Conservation (phyloP, 2,888 invertebrate species). For the Plebejus argus region DNA sequence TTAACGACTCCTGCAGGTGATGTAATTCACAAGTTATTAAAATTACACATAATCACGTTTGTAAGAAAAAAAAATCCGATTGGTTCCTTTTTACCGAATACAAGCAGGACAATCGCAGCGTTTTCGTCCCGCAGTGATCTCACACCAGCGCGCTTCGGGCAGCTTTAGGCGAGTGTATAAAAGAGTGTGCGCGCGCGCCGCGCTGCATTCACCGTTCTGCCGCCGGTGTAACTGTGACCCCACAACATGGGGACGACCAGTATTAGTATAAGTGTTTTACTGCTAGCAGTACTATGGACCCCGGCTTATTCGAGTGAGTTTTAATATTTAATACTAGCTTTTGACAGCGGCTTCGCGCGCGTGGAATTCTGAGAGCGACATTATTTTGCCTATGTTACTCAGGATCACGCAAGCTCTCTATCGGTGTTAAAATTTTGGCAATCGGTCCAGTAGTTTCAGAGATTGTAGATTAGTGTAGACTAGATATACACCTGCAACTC, state of each 20-base stretch:
- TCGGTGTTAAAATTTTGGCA: too few species aligned
- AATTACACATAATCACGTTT: too few species aligned
- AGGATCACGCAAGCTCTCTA: too few species aligned
- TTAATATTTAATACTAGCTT: conserved; percentile 36
- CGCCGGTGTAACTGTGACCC: conserved; percentile 50
- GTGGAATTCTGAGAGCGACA: too few species aligned
- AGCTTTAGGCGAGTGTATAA: not conserved
- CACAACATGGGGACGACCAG: conserved; percentile 68
- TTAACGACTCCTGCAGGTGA: too few species aligned
- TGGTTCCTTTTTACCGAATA: not conserved
- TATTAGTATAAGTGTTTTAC: conserved; percentile 70
- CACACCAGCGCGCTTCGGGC: not conserved
- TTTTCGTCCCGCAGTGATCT: not conserved
- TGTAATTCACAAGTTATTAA: too few species aligned
- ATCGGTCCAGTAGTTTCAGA: too few species aligned
- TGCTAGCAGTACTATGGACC: conserved; percentile 73
- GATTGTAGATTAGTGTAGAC: too few species aligned
- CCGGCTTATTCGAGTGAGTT: conserved; percentile 67
- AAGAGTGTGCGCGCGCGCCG: not conserved
- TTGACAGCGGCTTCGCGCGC: too few species aligned
- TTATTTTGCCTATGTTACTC: too few species aligned
- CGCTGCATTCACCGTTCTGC: conserved; percentile 2
- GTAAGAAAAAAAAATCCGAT: too few species aligned
- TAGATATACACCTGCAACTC: too few species aligned
- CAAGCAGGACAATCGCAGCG: not conserved